phyloP scores from a whole-genome alignment of 2,113 vertebrate species.

The Atractosteus spatula region DNA sequence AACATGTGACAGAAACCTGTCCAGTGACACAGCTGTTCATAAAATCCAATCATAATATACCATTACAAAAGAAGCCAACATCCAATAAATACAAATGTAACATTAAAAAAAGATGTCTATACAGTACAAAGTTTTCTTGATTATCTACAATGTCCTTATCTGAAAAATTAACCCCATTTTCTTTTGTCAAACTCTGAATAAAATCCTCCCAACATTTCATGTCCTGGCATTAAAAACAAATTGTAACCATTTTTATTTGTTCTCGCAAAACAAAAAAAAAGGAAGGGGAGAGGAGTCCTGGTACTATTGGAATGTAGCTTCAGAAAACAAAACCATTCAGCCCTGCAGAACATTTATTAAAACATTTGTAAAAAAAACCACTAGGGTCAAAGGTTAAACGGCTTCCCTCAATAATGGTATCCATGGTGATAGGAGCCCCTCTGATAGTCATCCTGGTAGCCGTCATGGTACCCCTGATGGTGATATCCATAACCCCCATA shows the following conservation, averaged over 20 bases:
- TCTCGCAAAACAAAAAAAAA: background rate
- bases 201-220: too few species aligned
- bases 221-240: too few species aligned
- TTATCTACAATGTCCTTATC: constrained; percentile 52
- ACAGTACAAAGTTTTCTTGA: constrained; percentile 31
- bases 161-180: constrained; percentile 22
- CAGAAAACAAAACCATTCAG: constrained; percentile 16
- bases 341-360: constrained; percentile 26
- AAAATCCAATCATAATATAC: constrained; percentile 24
- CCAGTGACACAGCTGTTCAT: constrained; percentile 28
- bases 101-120: constrained; percentile 37
- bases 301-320: constrained; percentile 43
- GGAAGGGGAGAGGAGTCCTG: constrained; percentile 7
- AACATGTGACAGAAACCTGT: constrained; percentile 44
- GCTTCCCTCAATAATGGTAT: constrained; percentile 79
- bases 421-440: constrained; percentile 80
- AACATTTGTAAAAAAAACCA: constrained; percentile 7
- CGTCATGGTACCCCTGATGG: constrained; percentile 90
- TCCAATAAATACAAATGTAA: constrained; percentile 67
- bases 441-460: constrained; percentile 87
- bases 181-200: background rate
- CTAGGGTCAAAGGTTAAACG: constrained; percentile 29
- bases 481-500: constrained; percentile 95
- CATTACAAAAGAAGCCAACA: constrained; percentile 40
- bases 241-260: too few species aligned